Conservation (phyloP, 2,797 vertebrate genomes). For the Ptychadena robeensis region DNA sequence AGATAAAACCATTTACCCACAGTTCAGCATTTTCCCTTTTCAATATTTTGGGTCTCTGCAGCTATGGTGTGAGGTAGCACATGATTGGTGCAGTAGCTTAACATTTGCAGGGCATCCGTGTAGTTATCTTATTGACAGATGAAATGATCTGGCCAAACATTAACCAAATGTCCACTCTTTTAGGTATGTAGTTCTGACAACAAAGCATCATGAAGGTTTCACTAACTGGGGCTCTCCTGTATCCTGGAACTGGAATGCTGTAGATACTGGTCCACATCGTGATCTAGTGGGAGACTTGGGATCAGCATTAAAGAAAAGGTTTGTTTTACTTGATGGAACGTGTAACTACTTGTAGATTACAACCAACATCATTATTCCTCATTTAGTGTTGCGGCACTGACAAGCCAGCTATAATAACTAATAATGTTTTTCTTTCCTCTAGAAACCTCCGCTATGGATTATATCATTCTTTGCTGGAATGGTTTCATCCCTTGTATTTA, state of each 20-base stretch:
- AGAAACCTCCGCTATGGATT: constrained; percentile 89
- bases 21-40: neutral
- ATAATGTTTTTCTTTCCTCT: constrained; percentile 63
- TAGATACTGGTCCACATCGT: constrained; percentile 85
- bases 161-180: neutral
- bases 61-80: no score
- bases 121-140: neutral
- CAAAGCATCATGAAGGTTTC: constrained; percentile 97
- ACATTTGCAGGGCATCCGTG: neutral
- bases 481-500: constrained; percentile 92
- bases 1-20: neutral
- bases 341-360: no score
- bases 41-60: no score
- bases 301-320: constrained; percentile 85
- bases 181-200: constrained; percentile 92
- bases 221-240: constrained; percentile 88
- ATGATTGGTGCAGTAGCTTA: neutral
- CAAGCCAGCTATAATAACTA: neutral
- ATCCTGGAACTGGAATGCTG: constrained; percentile 97
- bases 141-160: neutral
- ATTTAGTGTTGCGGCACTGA: neutral
- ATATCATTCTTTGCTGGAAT: constrained; percentile 91
- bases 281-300: constrained; percentile 91
- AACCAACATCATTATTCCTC: neutral
- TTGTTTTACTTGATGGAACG: neutral